These are phyloP conservation scores for Chymomyza costata DNA, from an alignment of 1,140 invertebrate genomes.

Conservation along the genomic window DNA sequence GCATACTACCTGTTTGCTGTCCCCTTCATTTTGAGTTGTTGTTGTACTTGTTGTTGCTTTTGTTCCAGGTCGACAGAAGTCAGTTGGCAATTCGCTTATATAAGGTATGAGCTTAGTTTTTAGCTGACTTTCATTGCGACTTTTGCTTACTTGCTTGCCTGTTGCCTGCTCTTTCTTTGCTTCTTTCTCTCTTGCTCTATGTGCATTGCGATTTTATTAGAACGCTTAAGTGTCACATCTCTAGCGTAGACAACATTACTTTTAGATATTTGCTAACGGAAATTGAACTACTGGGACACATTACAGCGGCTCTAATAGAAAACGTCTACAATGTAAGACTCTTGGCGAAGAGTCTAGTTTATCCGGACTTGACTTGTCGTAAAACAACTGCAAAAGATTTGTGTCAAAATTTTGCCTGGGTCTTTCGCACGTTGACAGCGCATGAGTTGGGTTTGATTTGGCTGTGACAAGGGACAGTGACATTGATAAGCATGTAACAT, in stretches of 20 bases:
- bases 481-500: no score
- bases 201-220: constrained; percentile 60
- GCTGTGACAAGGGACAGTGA: no score
- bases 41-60: neutral
- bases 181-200: neutral
- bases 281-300: constrained; percentile 55
- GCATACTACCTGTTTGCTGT: constrained; percentile 31
- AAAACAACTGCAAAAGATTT: no score
- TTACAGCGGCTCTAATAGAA: constrained; percentile 30
- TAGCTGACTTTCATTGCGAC: constrained; percentile 67
- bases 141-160: constrained; percentile 52
- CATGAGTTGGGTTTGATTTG: no score
- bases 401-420: no score
- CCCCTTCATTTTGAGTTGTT: constrained; percentile 2
- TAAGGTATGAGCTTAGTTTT: constrained; percentile 67
- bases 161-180: constrained; percentile 4
- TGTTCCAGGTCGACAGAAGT: constrained; percentile 1
- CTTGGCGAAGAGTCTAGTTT: no score
- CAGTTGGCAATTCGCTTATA: constrained; percentile 47
- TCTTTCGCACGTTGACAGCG: no score
- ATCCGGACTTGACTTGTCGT: no score
- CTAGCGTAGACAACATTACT: constrained; percentile 8
- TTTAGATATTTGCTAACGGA: constrained; percentile 63
- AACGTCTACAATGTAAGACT: constrained; percentile 34
- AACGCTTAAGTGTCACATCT: constrained; percentile 30